Conservation (phyloP, 2,888 invertebrate species). For the Buathra laborator region DNA sequence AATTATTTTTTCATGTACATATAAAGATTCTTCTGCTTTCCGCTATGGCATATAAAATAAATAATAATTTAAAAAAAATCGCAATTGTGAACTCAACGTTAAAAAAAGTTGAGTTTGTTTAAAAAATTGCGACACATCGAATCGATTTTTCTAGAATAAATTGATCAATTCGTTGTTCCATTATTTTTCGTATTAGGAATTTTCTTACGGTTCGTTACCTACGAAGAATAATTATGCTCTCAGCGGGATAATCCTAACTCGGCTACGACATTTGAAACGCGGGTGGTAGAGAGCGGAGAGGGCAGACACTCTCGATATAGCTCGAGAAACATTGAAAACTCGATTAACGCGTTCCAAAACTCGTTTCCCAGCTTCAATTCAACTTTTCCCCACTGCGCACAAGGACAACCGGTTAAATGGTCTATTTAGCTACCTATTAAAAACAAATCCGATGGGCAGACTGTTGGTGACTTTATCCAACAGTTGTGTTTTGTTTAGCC, state of each 20-base stretch:
- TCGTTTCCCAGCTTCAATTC: slow-evolving; percentile 74
- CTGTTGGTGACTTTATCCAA: slow-evolving; percentile 17
- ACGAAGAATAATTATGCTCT: slow-evolving; percentile 52
- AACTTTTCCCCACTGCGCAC: slow-evolving; percentile 74
- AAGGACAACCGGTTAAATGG: slow-evolving; percentile 70
- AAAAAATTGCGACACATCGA: not conserved
- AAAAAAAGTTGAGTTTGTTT: not conserved
- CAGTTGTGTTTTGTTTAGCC: slow-evolving; percentile 9
- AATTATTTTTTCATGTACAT: too few relatives aligned
- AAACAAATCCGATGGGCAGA: slow-evolving; percentile 49
- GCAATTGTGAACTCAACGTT: too few relatives aligned
- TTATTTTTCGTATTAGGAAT: not conserved
- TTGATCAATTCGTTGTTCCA: not conserved
- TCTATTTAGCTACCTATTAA: slow-evolving; percentile 24
- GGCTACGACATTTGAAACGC: slow-evolving; percentile 11
- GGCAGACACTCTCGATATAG: slow-evolving; percentile 60
- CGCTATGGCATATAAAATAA: not conserved
- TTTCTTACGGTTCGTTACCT: slow-evolving; percentile 9
- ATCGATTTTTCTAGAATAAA: not conserved
- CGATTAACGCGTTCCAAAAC: slow-evolving; percentile 76
- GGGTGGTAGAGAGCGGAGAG: slow-evolving; percentile 24
- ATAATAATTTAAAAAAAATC: not conserved
- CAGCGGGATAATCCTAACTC: slow-evolving; percentile 31
- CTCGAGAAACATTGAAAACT: slow-evolving; percentile 71
- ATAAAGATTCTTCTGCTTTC: too few relatives aligned